Percentiles rank a stretch among this genome's conserved stretches.
Conservation (phyloP, 2,888 invertebrate species). For the Drosophila dives region DNA sequence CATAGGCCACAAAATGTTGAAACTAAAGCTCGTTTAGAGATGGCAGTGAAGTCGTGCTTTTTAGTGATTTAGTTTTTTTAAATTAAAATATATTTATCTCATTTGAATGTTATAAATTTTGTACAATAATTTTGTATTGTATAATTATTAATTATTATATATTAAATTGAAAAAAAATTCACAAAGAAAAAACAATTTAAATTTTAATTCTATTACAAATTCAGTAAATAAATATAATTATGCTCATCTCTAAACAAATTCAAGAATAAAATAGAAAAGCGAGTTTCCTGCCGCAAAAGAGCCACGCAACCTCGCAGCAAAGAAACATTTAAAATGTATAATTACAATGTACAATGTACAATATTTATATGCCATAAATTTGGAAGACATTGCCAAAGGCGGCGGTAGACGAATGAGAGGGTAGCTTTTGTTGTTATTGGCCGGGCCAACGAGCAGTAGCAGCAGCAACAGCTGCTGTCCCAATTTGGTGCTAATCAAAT, state of each 20-base stretch:
- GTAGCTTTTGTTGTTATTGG: constrained; percentile 25
- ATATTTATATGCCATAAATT: constrained; percentile 35
- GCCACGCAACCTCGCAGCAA: constrained; percentile 27
- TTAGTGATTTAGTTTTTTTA: not conserved
- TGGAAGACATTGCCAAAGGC: constrained; percentile 47
- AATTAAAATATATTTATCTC: not conserved
- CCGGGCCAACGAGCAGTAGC: constrained; percentile 56
- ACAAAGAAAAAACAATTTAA: not conserved
- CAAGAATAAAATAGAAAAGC: constrained; percentile 15
- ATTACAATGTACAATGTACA: constrained; percentile 7
- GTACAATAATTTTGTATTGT: not conserved
- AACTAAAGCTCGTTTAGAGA: constrained; percentile 39
- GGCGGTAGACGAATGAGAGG: constrained; percentile 5
- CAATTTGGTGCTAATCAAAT: constrained; percentile 77
- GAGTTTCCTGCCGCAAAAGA: constrained; percentile 33
- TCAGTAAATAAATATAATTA: not conserved
- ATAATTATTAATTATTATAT: not conserved
- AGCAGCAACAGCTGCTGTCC: constrained; percentile 58
- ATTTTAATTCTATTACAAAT: not conserved
- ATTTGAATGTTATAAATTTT: not conserved
- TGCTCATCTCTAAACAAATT: constrained; percentile 39
- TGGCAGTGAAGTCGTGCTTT: constrained; percentile 15
- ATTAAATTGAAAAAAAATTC: not conserved
- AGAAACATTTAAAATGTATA: constrained; percentile 10
- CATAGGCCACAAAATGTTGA: constrained; percentile 44